Evolutionary conservation across 2,888 invertebrate genomes (phyloP).

Genomic region (Lasius platythorax): DNA sequence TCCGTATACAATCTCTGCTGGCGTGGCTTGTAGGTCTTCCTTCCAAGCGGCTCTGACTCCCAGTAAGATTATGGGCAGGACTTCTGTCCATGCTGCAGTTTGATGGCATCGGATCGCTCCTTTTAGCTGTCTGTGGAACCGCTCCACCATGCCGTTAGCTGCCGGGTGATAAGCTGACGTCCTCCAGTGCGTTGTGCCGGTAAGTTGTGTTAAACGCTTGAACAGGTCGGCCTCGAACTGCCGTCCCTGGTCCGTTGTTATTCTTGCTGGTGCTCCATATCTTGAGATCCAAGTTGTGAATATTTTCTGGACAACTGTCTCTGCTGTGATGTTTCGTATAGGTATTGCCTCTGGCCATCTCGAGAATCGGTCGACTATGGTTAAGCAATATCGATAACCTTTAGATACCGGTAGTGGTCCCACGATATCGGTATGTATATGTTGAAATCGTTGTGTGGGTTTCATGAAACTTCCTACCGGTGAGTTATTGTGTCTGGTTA

Average conservation of each 20-base stretch:
- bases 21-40: conserved; percentile 76
- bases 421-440: background rate
- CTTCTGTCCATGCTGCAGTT: conserved; percentile 20
- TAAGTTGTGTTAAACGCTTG: conserved; percentile 57
- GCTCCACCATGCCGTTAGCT: too few relatives aligned
- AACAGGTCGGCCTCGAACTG: conserved; percentile 40
- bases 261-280: background rate
- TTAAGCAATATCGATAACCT: background rate
- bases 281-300: background rate
- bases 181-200: too few relatives aligned
- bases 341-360: background rate
- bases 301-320: background rate
- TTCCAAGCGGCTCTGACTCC: conserved; percentile 78
- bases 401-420: background rate
- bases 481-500: too few relatives aligned
- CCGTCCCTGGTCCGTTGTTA: conserved; percentile 27
- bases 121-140: too few relatives aligned
- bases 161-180: too few relatives aligned
- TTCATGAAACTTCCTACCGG: too few relatives aligned
- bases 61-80: conserved; percentile 79
- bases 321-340: background rate
- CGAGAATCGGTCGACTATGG: background rate
- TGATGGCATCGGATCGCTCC: too few relatives aligned
- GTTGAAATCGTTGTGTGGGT: background rate
- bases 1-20: conserved; percentile 80